These are phyloP conservation scores for Ailuropoda melanoleuca DNA, from an alignment of 2,113 vertebrate genomes.

Conservation along the genomic window DNA sequence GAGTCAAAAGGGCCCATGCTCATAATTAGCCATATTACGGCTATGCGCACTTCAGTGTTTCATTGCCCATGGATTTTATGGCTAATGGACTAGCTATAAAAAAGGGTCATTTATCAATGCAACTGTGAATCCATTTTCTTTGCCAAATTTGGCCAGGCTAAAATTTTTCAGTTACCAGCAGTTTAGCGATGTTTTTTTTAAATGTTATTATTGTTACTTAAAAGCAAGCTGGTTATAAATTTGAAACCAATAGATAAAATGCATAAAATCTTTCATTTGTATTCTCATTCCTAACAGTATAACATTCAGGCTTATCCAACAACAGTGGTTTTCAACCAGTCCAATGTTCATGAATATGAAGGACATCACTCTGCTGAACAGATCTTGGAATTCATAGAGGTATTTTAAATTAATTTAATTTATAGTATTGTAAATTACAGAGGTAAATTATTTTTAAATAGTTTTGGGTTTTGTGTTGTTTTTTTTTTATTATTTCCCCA, in stretches of 20 bases:
- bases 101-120: background rate
- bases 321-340: slow-evolving; percentile 96
- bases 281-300: slow-evolving; percentile 86
- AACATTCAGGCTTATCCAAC: slow-evolving; percentile 98
- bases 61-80: background rate
- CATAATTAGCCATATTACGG: background rate
- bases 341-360: slow-evolving; percentile 94
- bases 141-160: background rate
- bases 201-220: background rate
- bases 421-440: background rate
- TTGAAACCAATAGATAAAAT: slow-evolving; percentile 41
- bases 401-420: slow-evolving; percentile 75
- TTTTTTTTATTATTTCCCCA: background rate
- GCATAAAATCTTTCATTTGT: slow-evolving; percentile 13
- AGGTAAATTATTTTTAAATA: background rate
- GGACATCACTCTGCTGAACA: slow-evolving; percentile 96
- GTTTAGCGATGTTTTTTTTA: background rate
- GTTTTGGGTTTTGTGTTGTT: background rate
- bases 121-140: background rate
- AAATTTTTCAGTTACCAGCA: background rate
- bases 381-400: slow-evolving; percentile 97
- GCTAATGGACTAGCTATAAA: background rate
- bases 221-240: slow-evolving; percentile 26
- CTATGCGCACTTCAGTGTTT: background rate
- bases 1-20: background rate